Evolutionary conservation across 2,797 vertebrate species (phyloP), one percentile per base, ranked within the genome.

Genomic region (Pachyuromys duprasi): DNA sequence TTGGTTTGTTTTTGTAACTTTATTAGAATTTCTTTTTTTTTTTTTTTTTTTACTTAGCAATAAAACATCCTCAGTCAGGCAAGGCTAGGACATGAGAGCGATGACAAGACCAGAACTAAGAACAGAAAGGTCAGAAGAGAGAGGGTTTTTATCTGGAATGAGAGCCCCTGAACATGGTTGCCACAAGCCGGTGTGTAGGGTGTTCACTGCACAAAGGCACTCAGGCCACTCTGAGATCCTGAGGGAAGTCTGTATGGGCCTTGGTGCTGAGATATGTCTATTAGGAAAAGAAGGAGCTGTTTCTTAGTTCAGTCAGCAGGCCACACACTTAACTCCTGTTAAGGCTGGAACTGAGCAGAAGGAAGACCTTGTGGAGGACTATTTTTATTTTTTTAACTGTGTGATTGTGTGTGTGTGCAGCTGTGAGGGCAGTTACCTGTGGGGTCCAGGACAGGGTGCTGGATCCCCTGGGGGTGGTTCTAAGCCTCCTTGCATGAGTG

Each of bases 1-100:
- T 42, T 86, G 15, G n/a, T 86, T 93, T 78, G 63, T 90, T 86
- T 86, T 83, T 18, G 74, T 87, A 45, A 88, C 62, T 62, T 70
- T 82, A 8, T 74, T 82, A 5, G 45, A 31, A 33, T 39, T 69
- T 20, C 81, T 70, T 69, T 67, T 76, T 79, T 39, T 69, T 20
- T 86, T 70, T 39, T 69, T 20, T 86, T 70, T 69, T 67, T 76
- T 79, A 36, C 55, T 83, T 88, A 65, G 53, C 72, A 15, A 8
- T 28, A 62, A 69, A 14, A 14, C 14, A 8, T 90, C 67, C 90
- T 78, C 3, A 49, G 49, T 49, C 49, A 8, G 39, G 39, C 39
- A 95, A 36, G n/a, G 62, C 39, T 86, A 74, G 89, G 91, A 45
- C 42, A 1, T 4, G 18, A 13, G 60, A 20, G 53, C 17, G 74